Evolutionary conservation across 2,113 vertebrate genomes (phyloP).

Genomic region (Euleptes europaea): DNA sequence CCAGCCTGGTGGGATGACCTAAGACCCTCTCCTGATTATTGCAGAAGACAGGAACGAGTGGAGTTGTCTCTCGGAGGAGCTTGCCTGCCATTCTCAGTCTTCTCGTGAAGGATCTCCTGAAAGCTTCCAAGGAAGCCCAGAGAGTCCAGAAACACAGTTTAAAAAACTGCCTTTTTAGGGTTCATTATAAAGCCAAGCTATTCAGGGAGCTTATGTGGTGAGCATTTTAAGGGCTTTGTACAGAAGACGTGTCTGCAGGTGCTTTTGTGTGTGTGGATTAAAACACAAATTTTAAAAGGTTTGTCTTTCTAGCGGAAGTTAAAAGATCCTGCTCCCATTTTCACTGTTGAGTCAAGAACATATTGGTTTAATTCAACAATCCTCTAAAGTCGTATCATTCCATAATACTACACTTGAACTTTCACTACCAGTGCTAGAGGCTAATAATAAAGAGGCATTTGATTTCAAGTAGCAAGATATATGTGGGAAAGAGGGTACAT

Average conservation of each 20-base stretch:
- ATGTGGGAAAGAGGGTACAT: neutral
- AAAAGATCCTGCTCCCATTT: neutral
- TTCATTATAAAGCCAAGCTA: neutral
- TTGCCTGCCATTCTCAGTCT: neutral
- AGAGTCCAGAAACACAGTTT: no score
- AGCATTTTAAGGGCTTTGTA: neutral
- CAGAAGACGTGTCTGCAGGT: neutral
- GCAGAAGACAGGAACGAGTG: no score
- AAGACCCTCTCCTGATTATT: no score
- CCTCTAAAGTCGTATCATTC: constrained; percentile 9
- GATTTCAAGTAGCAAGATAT: constrained; percentile 25
- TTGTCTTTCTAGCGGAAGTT: neutral
- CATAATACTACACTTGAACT: constrained; percentile 7
- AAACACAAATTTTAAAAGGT: neutral
- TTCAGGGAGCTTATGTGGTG: neutral
- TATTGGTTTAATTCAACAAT: constrained; percentile 6
- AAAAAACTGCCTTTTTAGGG: neutral
- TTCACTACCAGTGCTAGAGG: neutral
- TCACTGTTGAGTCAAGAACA: constrained; percentile 3
- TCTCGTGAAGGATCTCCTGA: neutral
- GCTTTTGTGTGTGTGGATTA: neutral
- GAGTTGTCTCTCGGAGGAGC: neutral
- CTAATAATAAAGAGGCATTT: neutral
- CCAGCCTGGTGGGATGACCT: no score
- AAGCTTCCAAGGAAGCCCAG: neutral